These are phyloP conservation scores for Oreohelix idahoensis DNA, from an alignment of 1,140 invertebrate genomes.

Conservation along the genomic window DNA sequence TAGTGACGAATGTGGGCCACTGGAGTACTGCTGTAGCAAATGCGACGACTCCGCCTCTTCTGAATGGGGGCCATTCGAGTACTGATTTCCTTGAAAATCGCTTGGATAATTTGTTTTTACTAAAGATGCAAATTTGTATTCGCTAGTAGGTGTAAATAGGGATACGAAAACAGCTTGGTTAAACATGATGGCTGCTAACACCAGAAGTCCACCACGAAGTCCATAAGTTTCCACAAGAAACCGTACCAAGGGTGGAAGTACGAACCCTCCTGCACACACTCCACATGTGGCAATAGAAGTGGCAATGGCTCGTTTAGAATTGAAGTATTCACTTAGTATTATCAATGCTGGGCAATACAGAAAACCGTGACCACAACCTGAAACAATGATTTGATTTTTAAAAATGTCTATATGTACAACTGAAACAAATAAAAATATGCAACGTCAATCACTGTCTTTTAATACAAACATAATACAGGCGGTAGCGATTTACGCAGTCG, in stretches of 20 bases:
- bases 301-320: constrained; percentile 29
- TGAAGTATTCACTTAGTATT: constrained; percentile 33
- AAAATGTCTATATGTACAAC: no score
- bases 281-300: constrained; percentile 28
- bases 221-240: constrained; percentile 27
- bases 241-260: not conserved
- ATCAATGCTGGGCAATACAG: constrained; percentile 31
- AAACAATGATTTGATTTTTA: not conserved
- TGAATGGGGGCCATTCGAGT: no score
- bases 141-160: not conserved
- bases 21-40: no score
- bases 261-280: constrained; percentile 18
- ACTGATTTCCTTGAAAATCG: not conserved
- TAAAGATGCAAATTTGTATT: not conserved
- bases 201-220: constrained; percentile 19
- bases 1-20: no score
- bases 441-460: no score
- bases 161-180: constrained; percentile 5
- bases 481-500: no score
- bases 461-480: no score
- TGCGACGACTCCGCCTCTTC: no score
- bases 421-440: no score
- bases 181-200: constrained; percentile 1
- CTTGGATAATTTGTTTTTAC: not conserved
- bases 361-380: constrained; percentile 30